phyloP scores from a whole-genome alignment of 1,140 invertebrate genomes.

The Cotesia vestalis region DNA sequence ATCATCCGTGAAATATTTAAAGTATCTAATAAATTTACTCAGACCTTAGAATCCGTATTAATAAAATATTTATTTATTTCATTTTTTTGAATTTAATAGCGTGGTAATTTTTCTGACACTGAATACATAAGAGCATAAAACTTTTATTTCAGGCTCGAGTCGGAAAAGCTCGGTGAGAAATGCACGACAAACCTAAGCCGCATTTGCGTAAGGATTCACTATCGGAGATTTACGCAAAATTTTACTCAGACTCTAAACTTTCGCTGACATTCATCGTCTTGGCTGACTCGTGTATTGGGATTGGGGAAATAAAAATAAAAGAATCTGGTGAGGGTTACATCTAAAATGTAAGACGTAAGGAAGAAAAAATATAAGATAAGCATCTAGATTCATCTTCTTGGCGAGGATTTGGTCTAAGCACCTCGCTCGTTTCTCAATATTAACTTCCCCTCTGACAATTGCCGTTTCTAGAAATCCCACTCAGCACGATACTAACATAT shows the following conservation, averaged over 20 bases:
- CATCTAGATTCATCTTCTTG: constrained; percentile 44
- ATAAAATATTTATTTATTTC: constrained; percentile 7
- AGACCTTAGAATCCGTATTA: not conserved
- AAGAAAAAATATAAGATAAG: constrained; percentile 30
- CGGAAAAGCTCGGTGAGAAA: not conserved
- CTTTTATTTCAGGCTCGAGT: not conserved
- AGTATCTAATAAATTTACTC: constrained; percentile 26
- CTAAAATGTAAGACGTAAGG: constrained; percentile 2
- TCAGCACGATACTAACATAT: constrained; percentile 34
- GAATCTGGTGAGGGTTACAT: not conserved
- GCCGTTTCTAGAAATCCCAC: constrained; percentile 32
- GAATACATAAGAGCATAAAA: constrained; percentile 1
- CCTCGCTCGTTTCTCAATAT: constrained; percentile 45
- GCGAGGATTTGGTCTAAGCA: constrained; percentile 41
- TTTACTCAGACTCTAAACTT: constrained; percentile 2
- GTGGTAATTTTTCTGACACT: not conserved
- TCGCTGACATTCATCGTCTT: constrained; percentile 20
- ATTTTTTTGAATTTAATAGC: not conserved
- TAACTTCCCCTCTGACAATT: constrained; percentile 40
- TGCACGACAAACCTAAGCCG: not conserved
- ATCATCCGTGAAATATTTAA: constrained; percentile 28
- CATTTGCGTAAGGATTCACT: constrained; percentile 10
- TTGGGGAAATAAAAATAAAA: not conserved
- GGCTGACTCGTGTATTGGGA: constrained; percentile 5
- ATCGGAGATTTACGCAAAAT: not conserved